Base-by-base conservation (phyloP, 2,888 invertebrate genomes). In the Tryphoninae sp. region DNA sequence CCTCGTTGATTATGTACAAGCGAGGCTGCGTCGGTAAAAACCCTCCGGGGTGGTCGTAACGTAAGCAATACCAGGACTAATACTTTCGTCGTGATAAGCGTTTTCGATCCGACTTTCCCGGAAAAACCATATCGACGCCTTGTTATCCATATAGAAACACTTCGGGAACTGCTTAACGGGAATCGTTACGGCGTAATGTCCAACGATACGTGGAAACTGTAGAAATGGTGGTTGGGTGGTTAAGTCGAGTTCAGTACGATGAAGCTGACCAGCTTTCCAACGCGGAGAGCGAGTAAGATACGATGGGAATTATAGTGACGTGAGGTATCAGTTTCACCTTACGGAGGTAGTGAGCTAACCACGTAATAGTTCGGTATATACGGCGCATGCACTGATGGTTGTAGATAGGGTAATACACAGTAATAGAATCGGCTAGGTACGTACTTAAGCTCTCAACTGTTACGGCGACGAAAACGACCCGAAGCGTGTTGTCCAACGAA, bases 361-460 rank as follows among this genome's bases (percentile, higher is more conserved):
- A n/a, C 26, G 6, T 53, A 13, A 19, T 58, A 45, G 16, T 64
- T 7, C 19, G 19, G 23, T 16, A 67, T 49, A 16, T 67, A 45
- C 23, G 8, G 22, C 22, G 9, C 58, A 64, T 45, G 22, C 7
- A 11, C 40, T 16, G 64, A 45, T 65, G 40, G 26, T 51, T 62
- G 22, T 69, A 59, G 71, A 61, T 72, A 72, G 23, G 42, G 67
- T 72, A 72, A 76, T 71, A 26, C 69, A 51, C 11, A 19, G 68
- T 59, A 65, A 62, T 68, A 61, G 62, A 72, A 49, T 33, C 7
- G 40, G 71, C 22, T 67, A 67, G 71, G 55, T 67, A 75, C 74
- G 75, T 75, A 75, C 55, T 78, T 65, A 72, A 71, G 61, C 55
- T 45, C 59, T 67, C 55, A 78, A 81, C 59, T 67, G 78, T 72